Conservation (phyloP, 2,113 vertebrate species). For the Gobio gobio region DNA sequence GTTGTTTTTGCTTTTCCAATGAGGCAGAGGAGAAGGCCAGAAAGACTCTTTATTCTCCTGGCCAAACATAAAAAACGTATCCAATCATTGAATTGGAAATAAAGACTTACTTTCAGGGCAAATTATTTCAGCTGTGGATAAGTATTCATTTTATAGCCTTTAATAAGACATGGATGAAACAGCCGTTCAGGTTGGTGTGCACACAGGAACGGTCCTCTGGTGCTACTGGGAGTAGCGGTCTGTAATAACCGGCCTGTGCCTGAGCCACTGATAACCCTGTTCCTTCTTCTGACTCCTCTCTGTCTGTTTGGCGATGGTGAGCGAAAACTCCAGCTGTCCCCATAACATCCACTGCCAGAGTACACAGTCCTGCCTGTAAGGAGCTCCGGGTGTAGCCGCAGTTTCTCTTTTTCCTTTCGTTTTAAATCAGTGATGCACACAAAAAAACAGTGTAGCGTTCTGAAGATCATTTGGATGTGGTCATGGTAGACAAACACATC, state of each 20-base stretch:
- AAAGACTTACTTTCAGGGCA: slow-evolving; percentile 8
- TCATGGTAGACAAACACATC: neutral
- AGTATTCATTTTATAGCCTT: slow-evolving; percentile 37
- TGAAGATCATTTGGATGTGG: neutral
- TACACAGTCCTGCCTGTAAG: slow-evolving; percentile 58
- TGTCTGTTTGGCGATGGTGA: slow-evolving; percentile 40
- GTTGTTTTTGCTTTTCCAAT: slow-evolving; percentile 62
- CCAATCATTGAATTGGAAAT: slow-evolving; percentile 34
- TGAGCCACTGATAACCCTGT: slow-evolving; percentile 32
- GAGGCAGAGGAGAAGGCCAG: slow-evolving; percentile 57
- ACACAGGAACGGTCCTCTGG: neutral
- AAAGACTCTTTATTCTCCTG: slow-evolving; percentile 23
- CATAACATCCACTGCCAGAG: slow-evolving; percentile 55
- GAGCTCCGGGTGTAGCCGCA: slow-evolving; percentile 23
- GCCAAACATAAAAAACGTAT: slow-evolving; percentile 5
- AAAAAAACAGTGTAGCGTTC: neutral
- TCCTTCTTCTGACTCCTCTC: slow-evolving; percentile 38
- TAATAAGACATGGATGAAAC: slow-evolving; percentile 48
- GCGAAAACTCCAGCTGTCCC: slow-evolving; percentile 50
- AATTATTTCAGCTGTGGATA: slow-evolving; percentile 45
- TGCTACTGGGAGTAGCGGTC: slow-evolving; percentile 47
- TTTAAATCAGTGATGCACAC: neutral
- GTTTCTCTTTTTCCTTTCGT: neutral
- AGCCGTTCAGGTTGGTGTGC: slow-evolving; percentile 18
- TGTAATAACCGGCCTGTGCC: slow-evolving; percentile 37